Conservation (phyloP, 2,113 vertebrate genomes). For the Hiodon tergisus region DNA sequence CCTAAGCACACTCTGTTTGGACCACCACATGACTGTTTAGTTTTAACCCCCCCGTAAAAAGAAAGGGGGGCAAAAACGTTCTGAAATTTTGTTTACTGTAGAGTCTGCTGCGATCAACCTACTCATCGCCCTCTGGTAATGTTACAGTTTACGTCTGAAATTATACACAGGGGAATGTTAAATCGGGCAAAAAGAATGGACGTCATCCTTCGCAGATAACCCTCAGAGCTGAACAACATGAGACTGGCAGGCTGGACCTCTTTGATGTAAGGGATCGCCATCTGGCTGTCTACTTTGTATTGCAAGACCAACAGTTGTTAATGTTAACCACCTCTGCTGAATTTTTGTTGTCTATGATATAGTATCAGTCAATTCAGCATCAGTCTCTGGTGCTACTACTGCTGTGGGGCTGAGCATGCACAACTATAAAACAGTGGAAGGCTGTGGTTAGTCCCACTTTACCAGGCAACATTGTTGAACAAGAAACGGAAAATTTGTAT, state of each 20-base stretch:
- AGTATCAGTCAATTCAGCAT: too few species aligned
- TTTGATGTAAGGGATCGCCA: neutral
- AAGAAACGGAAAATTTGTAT: too few species aligned
- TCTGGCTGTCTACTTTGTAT: neutral
- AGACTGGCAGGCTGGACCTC: neutral
- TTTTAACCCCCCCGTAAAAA: neutral
- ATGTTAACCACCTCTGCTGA: neutral
- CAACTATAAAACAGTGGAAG: too few species aligned
- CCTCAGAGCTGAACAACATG: neutral
- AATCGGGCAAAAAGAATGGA: neutral
- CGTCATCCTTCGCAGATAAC: conserved; percentile 1
- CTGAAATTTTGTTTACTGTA: conserved; percentile 48
- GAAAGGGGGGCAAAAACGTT: too few species aligned
- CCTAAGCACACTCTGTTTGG: neutral
- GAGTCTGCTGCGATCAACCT: conserved; percentile 58
- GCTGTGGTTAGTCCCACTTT: too few species aligned
- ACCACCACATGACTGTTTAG: neutral
- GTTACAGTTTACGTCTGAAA: neutral
- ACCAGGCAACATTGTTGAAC: too few species aligned
- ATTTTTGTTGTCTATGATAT: neutral
- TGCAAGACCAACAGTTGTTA: neutral
- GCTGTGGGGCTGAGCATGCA: too few species aligned
- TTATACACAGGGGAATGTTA: conserved; percentile 23
- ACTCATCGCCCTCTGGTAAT: conserved; percentile 43
- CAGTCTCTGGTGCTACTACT: too few species aligned